phyloP scores from a whole-genome alignment of 2,113 vertebrate species.

The Peromyscus polionotus region DNA sequence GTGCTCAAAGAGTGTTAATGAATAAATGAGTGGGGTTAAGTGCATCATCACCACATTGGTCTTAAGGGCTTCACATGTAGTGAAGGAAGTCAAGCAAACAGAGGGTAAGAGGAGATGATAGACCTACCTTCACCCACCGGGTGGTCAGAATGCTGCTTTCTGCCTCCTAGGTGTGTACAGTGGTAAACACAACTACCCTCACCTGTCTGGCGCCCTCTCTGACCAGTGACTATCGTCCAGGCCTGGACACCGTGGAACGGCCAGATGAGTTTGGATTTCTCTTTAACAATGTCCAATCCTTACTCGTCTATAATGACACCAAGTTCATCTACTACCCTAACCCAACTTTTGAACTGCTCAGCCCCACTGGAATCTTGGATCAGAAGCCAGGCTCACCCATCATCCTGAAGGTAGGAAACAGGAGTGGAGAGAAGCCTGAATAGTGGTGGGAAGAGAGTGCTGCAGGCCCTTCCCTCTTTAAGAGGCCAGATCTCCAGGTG shows the following conservation, averaged over 20 bases:
- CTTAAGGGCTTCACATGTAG: neutral
- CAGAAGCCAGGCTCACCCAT: constrained; percentile 98
- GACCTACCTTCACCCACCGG: rapidly evolving
- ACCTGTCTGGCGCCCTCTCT: constrained; percentile 95
- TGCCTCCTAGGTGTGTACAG: constrained; percentile 92
- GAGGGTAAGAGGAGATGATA: rapidly evolving
- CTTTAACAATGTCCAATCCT: constrained; percentile 97
- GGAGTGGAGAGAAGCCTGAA: rapidly evolving
- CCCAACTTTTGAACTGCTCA: constrained; percentile 96
- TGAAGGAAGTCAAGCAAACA: neutral
- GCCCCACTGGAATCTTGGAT: constrained; percentile 93
- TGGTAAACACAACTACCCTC: constrained; percentile 93
- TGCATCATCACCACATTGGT: neutral
- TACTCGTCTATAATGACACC: constrained; percentile 97
- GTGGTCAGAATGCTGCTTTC: neutral
- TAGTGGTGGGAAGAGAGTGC: rapidly evolving
- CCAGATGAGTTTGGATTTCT: constrained; percentile 98
- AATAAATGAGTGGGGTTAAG: neutral
- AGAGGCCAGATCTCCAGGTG: too few relatives aligned
- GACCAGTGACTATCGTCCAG: constrained; percentile 90
- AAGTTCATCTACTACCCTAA: constrained; percentile 98
- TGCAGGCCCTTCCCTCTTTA: neutral
- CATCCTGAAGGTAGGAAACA: constrained; percentile 94
- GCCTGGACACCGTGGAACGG: constrained; percentile 93
- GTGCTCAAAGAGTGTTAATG: neutral